Evolutionary conservation across 2,888 invertebrate genomes (phyloP).

Genomic region (Liodrosophila aerea): DNA sequence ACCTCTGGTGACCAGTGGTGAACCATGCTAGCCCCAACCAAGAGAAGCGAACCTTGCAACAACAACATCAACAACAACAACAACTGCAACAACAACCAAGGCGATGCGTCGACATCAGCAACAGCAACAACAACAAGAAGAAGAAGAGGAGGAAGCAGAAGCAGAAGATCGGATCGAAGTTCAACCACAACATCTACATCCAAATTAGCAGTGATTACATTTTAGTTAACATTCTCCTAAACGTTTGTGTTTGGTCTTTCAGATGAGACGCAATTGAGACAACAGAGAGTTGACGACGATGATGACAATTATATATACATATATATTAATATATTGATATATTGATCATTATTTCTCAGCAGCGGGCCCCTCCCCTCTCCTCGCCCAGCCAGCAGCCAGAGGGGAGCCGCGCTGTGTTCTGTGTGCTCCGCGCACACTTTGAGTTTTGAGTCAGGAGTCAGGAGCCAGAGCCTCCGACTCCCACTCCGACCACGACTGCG

Average conservation of each 20-base stretch:
- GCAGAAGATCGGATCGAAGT: conserved; percentile 1
- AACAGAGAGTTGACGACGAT: conserved; percentile 67
- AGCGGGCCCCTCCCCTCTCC: conserved; percentile 9
- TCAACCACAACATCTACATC: conserved; percentile 45
- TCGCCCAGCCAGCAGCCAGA: too few relatives aligned
- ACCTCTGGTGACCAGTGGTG: conserved; percentile 83
- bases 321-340: too few relatives aligned
- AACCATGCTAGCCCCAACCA: conserved; percentile 67
- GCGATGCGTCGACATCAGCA: conserved; percentile 69
- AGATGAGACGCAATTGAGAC: conserved; percentile 81
- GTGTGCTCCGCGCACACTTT: too few relatives aligned
- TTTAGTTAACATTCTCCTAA: conserved; percentile 81
- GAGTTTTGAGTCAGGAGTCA: too few relatives aligned
- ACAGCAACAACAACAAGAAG: too few relatives aligned
- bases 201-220: conserved; percentile 80
- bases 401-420: too few relatives aligned
- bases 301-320: conserved; percentile 38
- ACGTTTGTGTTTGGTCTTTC: conserved; percentile 81
- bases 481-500: too few relatives aligned
- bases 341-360: conserved; percentile 45
- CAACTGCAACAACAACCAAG: conserved; percentile 55
- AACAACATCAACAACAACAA: conserved; percentile 65
- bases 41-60: conserved; percentile 59
- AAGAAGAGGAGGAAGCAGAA: background rate
- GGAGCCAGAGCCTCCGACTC: too few relatives aligned